Evolutionary conservation across 2,113 vertebrate genomes (phyloP).

Genomic region (Brachypodius melanocephalos): DNA sequence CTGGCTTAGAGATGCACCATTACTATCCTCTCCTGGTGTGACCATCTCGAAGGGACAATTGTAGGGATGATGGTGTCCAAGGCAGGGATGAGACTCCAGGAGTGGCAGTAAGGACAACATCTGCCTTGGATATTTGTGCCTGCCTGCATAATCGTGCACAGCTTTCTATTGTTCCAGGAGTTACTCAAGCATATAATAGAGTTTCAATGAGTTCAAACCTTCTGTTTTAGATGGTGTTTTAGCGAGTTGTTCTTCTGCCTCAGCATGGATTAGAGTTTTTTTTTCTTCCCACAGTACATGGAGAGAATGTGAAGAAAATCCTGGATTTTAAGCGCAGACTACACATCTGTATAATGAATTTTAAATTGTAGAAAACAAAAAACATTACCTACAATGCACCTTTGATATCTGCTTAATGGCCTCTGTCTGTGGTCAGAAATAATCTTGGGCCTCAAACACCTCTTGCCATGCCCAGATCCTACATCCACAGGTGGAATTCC

Average conservation of each 20-base stretch:
- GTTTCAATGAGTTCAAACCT: constrained; percentile 53
- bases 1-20: not conserved
- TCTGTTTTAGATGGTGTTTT: constrained; percentile 49
- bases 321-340: not conserved
- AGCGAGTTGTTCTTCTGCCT: constrained; percentile 33
- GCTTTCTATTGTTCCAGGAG: constrained; percentile 58
- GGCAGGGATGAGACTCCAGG: not conserved
- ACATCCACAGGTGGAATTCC: not conserved
- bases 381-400: not conserved
- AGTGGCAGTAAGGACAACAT: constrained; percentile 32
- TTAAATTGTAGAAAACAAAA: not conserved
- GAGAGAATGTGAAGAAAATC: not conserved
- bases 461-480: not conserved
- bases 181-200: constrained; percentile 63
- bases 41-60: not conserved
- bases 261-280: not conserved
- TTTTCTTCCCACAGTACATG: not conserved
- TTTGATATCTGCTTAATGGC: not conserved
- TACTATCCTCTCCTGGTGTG: not conserved
- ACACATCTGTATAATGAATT: rapidly evolving
- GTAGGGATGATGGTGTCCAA: not conserved
- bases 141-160: not conserved
- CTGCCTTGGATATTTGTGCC: constrained; percentile 44
- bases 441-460: not conserved
- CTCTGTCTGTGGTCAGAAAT: not conserved